Base-by-base conservation (phyloP, 2,888 invertebrate genomes). In the Sylvicola cinctus region DNA sequence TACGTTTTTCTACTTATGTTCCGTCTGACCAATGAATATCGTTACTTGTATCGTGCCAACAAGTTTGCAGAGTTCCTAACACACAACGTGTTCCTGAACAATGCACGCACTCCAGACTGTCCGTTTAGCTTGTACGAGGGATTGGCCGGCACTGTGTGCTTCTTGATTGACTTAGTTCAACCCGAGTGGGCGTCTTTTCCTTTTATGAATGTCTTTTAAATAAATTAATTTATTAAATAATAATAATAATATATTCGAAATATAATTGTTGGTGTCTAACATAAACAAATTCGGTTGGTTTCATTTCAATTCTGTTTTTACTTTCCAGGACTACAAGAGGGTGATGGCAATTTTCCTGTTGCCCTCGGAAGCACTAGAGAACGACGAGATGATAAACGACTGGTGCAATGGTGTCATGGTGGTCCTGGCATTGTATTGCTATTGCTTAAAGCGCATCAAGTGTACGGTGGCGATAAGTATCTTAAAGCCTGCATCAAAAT, bases 391-490 rank as follows among this genome's bases (percentile, higher is more conserved):
- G 52, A 57, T 10, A 73, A 80, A 38, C 75, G 80, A 39, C 57
- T 87, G 10, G 68, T 87, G 1, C 87, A 88, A 49, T 87, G 87
- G 88, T 88, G 88, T 51, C 87, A 88, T 50, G 88, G 88, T 1
- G 83, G 83, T 8, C 75, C 83, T 7, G 87, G 87, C 1, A 68
- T 73, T 1, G 61, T 85, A 6, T 87, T 84, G 48, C 52, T 84
- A 25, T 67, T 88, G 62, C 81, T 81, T 2, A 77, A 75, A 52
- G 81, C 88, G 1, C 84, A 74, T 50, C 51, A 74, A 20, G 55
- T 72, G 2, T 87, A 72, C 60, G 68, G 73, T 39, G 80, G 85
- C 29, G 60, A 68, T 2, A 74, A 69, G 47, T 88, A 78, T 50
- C 55, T 79, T 17, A 50, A 70, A 14, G 68, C 79, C 1, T 73